These are phyloP conservation scores for Holacanthus passer DNA, from an alignment of 2,113 vertebrate genomes.

Conservation along the genomic window DNA sequence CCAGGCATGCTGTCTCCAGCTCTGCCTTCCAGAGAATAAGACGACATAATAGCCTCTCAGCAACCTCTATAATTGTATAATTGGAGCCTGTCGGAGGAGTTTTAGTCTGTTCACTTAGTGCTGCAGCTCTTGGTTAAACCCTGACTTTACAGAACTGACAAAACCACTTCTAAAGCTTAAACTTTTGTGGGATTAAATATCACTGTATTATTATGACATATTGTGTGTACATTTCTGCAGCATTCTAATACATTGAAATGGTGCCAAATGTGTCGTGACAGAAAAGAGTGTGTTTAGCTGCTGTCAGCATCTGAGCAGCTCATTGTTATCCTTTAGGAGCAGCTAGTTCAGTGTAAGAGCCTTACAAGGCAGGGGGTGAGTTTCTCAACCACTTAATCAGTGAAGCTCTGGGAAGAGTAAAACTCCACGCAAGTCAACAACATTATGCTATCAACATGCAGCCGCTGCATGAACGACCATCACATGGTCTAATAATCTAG, in stretches of 20 bases:
- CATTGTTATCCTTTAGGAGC: conserved; percentile 73
- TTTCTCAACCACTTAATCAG: conserved; percentile 71
- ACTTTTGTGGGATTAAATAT: background rate
- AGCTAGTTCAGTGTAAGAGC: conserved; percentile 63
- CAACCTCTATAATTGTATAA: conserved; percentile 61
- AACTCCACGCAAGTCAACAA: conserved; percentile 53
- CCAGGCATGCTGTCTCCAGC: conserved; percentile 56
- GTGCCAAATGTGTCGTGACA: conserved; percentile 55
- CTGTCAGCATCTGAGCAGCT: conserved; percentile 70
- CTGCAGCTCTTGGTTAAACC: background rate
- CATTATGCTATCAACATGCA: conserved; percentile 40
- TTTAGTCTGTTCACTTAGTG: background rate
- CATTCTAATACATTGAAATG: conserved; percentile 18
- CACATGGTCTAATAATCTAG: conserved; percentile 37
- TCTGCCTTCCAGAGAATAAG: conserved; percentile 9
- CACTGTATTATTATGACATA: background rate
- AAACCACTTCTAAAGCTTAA: background rate
- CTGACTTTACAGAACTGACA: conserved; percentile 20
- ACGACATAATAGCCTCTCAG: conserved; percentile 43
- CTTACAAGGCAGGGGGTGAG: conserved; percentile 69
- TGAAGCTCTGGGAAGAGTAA: conserved; percentile 42
- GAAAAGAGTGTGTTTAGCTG: conserved; percentile 65
- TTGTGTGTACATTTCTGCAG: background rate
- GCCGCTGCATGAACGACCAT: conserved; percentile 33
- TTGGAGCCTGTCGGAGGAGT: conserved; percentile 36